A percentile compares a stretch with the other conserved stretches of the same genome.
Conservation (phyloP, 2,113 vertebrate genomes). For the Enhydra lutris region DNA sequence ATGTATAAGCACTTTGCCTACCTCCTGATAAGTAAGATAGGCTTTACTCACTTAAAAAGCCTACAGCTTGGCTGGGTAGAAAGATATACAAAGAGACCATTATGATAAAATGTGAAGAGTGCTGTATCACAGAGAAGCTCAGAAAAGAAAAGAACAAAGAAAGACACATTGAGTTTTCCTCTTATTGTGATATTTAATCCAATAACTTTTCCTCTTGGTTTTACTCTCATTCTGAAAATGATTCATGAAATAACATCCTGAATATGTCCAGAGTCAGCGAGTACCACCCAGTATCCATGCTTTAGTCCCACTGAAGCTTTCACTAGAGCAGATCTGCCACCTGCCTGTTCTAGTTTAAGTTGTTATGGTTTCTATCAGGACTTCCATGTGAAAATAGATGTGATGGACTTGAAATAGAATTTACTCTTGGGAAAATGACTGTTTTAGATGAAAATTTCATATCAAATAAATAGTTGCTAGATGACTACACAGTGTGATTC, state of each 20-base stretch:
- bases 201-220: background rate
- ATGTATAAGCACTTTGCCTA: background rate
- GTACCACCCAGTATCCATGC: background rate
- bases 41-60: background rate
- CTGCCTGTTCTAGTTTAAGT: background rate
- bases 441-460: background rate
- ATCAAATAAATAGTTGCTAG: constrained; percentile 14
- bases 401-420: background rate
- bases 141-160: background rate
- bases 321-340: background rate
- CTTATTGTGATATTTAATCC: background rate
- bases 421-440: background rate
- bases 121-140: background rate
- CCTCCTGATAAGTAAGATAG: background rate
- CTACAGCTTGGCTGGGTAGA: background rate
- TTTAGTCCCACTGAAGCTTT: background rate
- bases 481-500: background rate
- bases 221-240: background rate
- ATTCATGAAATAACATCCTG: background rate
- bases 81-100: background rate
- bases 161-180: background rate
- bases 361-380: background rate
- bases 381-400: background rate
- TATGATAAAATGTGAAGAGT: background rate
- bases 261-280: background rate